Conservation (phyloP, 2,888 invertebrate species). For the Drosophila imparisetae region DNA sequence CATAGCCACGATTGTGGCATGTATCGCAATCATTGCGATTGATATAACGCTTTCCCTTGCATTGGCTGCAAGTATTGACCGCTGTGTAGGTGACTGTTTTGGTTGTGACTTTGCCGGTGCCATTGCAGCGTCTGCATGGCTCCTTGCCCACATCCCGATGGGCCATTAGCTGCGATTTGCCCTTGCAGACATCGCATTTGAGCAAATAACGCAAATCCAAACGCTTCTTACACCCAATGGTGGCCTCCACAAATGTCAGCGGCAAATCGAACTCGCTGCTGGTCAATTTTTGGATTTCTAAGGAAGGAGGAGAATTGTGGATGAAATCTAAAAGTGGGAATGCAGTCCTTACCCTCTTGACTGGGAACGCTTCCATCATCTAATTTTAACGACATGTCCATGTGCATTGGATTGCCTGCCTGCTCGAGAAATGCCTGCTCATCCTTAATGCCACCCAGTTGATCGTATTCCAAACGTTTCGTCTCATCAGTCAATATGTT, state of each 20-base stretch:
- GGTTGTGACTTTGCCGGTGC: conserved; percentile 75
- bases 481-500: conserved; percentile 93
- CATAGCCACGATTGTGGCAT: conserved; percentile 79
- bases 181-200: conserved; percentile 80
- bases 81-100: conserved; percentile 67
- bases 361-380: conserved; percentile 20
- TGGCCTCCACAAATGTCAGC: conserved; percentile 80
- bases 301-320: neutral
- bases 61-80: conserved; percentile 69
- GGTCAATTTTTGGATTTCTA: conserved; percentile 65
- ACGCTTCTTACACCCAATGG: conserved; percentile 79
- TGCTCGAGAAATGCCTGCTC: conserved; percentile 73
- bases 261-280: conserved; percentile 65
- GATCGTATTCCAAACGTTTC: conserved; percentile 88
- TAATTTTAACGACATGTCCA: conserved; percentile 35
- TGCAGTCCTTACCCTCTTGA: conserved; percentile 54
- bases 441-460: conserved; percentile 71
- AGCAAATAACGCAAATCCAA: conserved; percentile 71
- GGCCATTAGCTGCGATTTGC: conserved; percentile 70
- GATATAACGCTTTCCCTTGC: conserved; percentile 79
- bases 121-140: conserved; percentile 82
- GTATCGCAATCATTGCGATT: conserved; percentile 78
- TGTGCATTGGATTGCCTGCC: conserved; percentile 65
- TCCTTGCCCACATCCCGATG: conserved; percentile 71
- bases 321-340: neutral